Conservation (phyloP, 2,888 invertebrate species). For the Parasteatoda lunata region DNA sequence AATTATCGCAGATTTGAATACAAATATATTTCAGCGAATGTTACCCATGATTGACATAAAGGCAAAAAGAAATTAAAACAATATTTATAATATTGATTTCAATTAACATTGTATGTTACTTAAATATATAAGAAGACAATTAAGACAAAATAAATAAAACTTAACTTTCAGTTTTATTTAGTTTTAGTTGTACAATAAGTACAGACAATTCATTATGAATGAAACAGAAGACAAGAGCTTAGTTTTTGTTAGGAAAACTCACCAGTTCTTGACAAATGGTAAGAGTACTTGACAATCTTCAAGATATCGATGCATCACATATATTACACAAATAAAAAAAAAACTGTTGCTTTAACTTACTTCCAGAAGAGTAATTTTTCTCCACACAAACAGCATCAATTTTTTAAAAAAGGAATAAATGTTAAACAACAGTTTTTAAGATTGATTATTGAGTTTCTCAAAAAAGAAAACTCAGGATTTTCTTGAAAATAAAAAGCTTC, state of each 20-base stretch:
- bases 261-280: background rate
- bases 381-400: too few relatives aligned
- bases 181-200: conserved; percentile 6
- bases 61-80: too few relatives aligned
- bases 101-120: background rate
- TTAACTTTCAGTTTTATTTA: conserved; percentile 44
- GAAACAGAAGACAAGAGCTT: background rate
- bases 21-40: too few relatives aligned
- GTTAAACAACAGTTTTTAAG: too few relatives aligned
- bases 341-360: background rate
- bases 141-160: conserved; percentile 44
- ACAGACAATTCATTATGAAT: background rate
- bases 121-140: conserved; percentile 30
- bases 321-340: background rate
- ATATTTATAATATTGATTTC: too few relatives aligned
- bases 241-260: background rate
- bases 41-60: too few relatives aligned
- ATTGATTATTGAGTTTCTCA: too few relatives aligned
- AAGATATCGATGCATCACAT: background rate
- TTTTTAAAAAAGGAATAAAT: too few relatives aligned
- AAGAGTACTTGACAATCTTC: background rate
- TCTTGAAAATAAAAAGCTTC: too few relatives aligned
- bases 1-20: too few relatives aligned
- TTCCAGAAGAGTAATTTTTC: too few relatives aligned
- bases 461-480: too few relatives aligned